These are phyloP conservation scores for Meriones psammophilus DNA, from an alignment of 2,797 vertebrate species.

Conservation along the genomic window DNA sequence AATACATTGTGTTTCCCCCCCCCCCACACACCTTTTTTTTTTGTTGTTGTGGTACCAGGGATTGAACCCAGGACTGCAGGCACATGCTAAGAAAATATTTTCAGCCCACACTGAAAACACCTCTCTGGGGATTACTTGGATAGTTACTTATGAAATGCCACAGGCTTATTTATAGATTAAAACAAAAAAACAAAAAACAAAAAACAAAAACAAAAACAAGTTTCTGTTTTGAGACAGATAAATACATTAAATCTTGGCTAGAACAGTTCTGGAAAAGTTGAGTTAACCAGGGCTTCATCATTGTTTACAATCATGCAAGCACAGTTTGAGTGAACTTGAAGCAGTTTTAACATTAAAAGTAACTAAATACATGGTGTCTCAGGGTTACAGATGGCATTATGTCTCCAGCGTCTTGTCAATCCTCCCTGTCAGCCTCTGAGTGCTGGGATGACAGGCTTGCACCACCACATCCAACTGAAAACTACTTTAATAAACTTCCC, in stretches of 20 bases:
- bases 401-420: neutral
- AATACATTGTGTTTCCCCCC: neutral
- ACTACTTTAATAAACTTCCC: slow-evolving; percentile 13
- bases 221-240: slow-evolving; percentile 32
- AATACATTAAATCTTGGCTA: neutral
- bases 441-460: neutral
- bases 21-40: no score
- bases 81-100: neutral
- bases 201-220: neutral
- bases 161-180: slow-evolving; percentile 25
- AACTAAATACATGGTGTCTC: neutral
- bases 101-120: neutral
- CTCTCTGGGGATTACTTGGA: slow-evolving; percentile 21
- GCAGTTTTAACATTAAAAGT: neutral
- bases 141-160: neutral
- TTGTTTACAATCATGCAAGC: slow-evolving; percentile 2
- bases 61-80: neutral
- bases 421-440: neutral
- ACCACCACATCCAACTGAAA: neutral
- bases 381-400: neutral
- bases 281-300: slow-evolving; percentile 5
- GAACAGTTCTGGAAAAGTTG: neutral
- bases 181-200: neutral
- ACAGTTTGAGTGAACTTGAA: neutral
- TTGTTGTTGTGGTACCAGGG: neutral